A percentile compares a stretch with the other conserved stretches of the same genome.
Evolutionary conservation across 2,113 vertebrate genomes (phyloP).

Genomic region (Aix galericulata): DNA sequence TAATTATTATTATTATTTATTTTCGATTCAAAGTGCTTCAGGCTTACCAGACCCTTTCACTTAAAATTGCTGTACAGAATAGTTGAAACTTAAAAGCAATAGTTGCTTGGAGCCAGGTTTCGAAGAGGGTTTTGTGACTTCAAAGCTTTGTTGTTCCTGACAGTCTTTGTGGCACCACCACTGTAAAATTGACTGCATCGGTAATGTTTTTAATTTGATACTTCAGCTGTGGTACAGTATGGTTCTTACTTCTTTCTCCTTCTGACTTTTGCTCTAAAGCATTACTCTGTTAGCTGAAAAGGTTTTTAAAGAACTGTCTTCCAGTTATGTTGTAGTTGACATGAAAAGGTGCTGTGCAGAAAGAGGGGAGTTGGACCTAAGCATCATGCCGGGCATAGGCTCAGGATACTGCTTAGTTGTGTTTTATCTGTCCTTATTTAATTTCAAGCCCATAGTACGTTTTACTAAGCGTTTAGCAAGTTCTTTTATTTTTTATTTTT

Average conservation of each 20-base stretch:
- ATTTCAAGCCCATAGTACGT: neutral
- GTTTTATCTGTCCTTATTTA: neutral
- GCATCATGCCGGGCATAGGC: neutral
- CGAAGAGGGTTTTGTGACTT: constrained; percentile 34
- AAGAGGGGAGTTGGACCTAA: neutral
- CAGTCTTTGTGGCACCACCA: neutral
- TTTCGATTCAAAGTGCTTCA: neutral
- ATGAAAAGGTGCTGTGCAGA: neutral
- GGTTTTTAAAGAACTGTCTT: neutral
- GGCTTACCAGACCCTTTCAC: neutral
- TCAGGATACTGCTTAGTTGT: neutral
- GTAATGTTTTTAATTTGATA: constrained; percentile 14
- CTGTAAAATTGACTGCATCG: neutral
- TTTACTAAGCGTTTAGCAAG: neutral
- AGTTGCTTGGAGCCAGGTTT: constrained; percentile 36
- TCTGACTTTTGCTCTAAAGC: neutral
- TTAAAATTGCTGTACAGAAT: neutral
- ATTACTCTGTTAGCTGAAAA: neutral
- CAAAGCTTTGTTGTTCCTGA: constrained; percentile 35
- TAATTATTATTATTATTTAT: neutral
- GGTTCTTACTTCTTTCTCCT: neutral
- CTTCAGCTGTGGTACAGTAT: neutral
- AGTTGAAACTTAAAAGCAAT: constrained; percentile 25
- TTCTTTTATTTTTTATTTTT: neutral
- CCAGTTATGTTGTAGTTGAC: neutral